Evolutionary conservation across 2,113 vertebrate genomes (phyloP).

Genomic region (Pungitius pungitius): DNA sequence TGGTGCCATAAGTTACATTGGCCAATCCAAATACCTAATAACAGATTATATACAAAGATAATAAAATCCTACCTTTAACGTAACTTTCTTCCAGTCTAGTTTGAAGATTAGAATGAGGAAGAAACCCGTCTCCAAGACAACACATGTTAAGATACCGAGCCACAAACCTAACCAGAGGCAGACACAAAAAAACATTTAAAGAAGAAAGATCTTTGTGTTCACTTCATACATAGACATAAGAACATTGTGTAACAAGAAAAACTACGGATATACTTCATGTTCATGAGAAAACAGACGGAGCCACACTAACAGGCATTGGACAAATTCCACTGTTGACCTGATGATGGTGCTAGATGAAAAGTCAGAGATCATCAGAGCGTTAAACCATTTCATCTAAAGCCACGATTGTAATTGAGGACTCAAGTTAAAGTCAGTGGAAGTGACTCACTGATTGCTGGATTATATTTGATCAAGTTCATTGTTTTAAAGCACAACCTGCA

Average conservation of each 20-base stretch:
- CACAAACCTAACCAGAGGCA: slow-evolving; percentile 83
- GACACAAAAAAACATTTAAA: slow-evolving; percentile 11
- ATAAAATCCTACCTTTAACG: slow-evolving; percentile 80
- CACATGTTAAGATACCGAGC: slow-evolving; percentile 82
- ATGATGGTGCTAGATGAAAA: not conserved
- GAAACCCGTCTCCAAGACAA: slow-evolving; percentile 75
- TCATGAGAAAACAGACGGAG: not conserved
- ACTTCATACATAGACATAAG: not conserved
- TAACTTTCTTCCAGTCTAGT: slow-evolving; percentile 88
- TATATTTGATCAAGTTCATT: not conserved
- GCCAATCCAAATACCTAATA: not conserved
- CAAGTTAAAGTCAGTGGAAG: not conserved
- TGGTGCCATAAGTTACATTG: not conserved
- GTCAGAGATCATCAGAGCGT: not conserved
- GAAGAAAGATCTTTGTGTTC: not conserved
- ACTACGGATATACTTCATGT: not conserved
- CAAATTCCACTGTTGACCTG: not conserved
- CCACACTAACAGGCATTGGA: not conserved
- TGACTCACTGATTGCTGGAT: not conserved
- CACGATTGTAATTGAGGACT: not conserved
- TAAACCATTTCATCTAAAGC: not conserved
- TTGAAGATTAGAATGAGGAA: slow-evolving; percentile 82
- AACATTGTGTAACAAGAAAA: not conserved
- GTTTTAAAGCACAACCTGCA: not conserved
- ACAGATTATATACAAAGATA: not conserved